Evolutionary conservation across 2,888 invertebrate species (phyloP), one percentile per base, ranked within the genome.

Genomic region (Ennomos erosarius): DNA sequence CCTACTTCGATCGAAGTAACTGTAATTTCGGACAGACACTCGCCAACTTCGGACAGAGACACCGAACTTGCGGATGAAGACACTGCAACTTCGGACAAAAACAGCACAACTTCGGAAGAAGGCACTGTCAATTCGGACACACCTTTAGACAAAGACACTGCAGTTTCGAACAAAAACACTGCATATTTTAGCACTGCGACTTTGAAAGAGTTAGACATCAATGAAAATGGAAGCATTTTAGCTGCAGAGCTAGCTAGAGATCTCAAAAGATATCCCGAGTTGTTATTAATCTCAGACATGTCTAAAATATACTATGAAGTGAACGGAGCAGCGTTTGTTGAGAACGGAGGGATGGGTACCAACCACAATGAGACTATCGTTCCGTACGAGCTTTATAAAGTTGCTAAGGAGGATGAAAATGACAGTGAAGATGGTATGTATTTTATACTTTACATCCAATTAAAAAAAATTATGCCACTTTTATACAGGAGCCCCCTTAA

Each of bases 401-500:
- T 59, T 5, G 44, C 50, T n/a, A 59, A 59, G 26, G 48, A 56
- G 8, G 38, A 51, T 11, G 48, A 40, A 40, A 16, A 48, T 8
- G 33, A 11, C 0, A 39, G 8, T 11, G 62, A 64, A 36, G 50
- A 59, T 37, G 55, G 59, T 59, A 48, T 10, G 37, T 8, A 39
- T 46, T 39, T 47, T 40, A 16, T 5, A 35, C 40, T 34, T 42
- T 10, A 38, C 10, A 6, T 12, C 33, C 4, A 49, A 9, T 13
- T n/a, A n/a, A n/a, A n/a, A n/a, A n/a, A n/a, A n/a, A n/a, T n/a
- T n/a, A n/a, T n/a, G n/a, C n/a, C n/a, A n/a, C n/a, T n/a, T n/a
- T n/a, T n/a, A n/a, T n/a, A n/a, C n/a, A n/a, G n/a, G n/a, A n/a
- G n/a, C n/a, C n/a, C n/a, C n/a, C n/a, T n/a, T n/a, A n/a, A n/a